phyloP scores from a whole-genome alignment of 1,140 invertebrate genomes.

The Drosophila orena region DNA sequence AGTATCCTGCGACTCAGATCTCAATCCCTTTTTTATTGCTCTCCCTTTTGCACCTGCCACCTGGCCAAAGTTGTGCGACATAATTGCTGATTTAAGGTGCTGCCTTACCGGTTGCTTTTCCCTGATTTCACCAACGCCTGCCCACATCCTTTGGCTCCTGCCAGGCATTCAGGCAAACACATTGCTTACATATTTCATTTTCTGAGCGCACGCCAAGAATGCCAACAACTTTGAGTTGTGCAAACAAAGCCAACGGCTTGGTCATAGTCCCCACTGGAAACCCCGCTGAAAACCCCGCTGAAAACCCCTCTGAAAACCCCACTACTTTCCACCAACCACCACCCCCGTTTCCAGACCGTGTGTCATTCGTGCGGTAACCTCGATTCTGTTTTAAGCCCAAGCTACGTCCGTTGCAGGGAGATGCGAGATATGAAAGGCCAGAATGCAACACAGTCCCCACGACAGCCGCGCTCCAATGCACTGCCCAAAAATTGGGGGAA shows the following conservation, averaged over 20 bases:
- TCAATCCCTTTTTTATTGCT: slow-evolving; percentile 55
- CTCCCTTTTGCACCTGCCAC: slow-evolving; percentile 17
- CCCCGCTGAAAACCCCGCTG: slow-evolving; percentile 1
- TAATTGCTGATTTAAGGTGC: slow-evolving; percentile 66
- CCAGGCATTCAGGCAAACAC: slow-evolving; percentile 43
- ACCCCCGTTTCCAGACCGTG: slow-evolving; percentile 7
- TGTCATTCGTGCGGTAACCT: slow-evolving; percentile 49
- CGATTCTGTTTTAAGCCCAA: slow-evolving; percentile 34
- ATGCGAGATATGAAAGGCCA: slow-evolving; percentile 13
- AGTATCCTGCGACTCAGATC: slow-evolving; percentile 31
- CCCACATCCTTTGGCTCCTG: slow-evolving; percentile 6
- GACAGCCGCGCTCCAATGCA: background rate
- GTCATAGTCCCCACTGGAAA: slow-evolving; percentile 3
- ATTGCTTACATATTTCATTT: slow-evolving; percentile 63
- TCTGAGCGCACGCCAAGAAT: slow-evolving; percentile 50
- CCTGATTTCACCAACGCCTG: background rate
- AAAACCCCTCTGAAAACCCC: too few relatives aligned
- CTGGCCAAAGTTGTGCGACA: slow-evolving; percentile 51
- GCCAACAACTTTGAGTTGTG: slow-evolving; percentile 51
- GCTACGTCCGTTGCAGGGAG: slow-evolving; percentile 31
- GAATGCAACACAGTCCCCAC: slow-evolving; percentile 33
- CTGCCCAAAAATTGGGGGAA: background rate
- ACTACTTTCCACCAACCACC: slow-evolving; percentile 4
- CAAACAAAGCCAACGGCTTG: slow-evolving; percentile 42
- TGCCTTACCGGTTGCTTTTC: background rate